These are phyloP conservation scores for Folsomia manolachei DNA, from an alignment of 2,888 invertebrate species.

Conservation along the genomic window DNA sequence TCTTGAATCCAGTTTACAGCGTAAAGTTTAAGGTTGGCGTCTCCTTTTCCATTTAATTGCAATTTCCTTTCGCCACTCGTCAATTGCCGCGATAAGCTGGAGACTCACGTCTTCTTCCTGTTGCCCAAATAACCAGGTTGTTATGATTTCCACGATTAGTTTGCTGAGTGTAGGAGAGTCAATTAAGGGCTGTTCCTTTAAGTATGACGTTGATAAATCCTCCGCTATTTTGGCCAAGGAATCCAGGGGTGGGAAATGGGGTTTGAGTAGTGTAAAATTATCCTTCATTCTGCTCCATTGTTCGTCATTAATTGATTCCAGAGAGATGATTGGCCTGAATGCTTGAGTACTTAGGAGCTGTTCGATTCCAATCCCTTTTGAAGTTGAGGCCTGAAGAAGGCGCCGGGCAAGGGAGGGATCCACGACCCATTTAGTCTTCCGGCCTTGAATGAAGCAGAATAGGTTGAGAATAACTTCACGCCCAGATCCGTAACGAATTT, in stretches of 20 bases:
- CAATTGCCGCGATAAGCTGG: neutral
- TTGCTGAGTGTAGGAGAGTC: slow-evolving; percentile 7
- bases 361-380: slow-evolving; percentile 19
- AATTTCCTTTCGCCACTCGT: slow-evolving; percentile 20
- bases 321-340: slow-evolving; percentile 3
- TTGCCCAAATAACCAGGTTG: neutral
- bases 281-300: slow-evolving; percentile 18
- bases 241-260: slow-evolving; percentile 3
- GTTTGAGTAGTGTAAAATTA: neutral
- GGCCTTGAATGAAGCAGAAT: slow-evolving; percentile 15
- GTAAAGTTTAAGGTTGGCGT: neutral
- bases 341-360: slow-evolving; percentile 1
- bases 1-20: slow-evolving; percentile 9
- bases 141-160: neutral
- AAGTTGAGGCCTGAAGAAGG: slow-evolving; percentile 6
- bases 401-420: slow-evolving; percentile 17
- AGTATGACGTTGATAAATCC: neutral
- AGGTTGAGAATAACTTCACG: slow-evolving; percentile 12
- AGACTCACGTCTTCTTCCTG: neutral
- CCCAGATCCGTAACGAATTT: slow-evolving; percentile 12
- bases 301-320: slow-evolving; percentile 17
- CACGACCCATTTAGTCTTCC: neutral
- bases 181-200: neutral
- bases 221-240: neutral
- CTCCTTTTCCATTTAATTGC: slow-evolving; percentile 13